Percentiles rank a stretch among this genome's conserved stretches.
Conservation (phyloP, 2,888 invertebrate species). For the Mallateleia sp. region DNA sequence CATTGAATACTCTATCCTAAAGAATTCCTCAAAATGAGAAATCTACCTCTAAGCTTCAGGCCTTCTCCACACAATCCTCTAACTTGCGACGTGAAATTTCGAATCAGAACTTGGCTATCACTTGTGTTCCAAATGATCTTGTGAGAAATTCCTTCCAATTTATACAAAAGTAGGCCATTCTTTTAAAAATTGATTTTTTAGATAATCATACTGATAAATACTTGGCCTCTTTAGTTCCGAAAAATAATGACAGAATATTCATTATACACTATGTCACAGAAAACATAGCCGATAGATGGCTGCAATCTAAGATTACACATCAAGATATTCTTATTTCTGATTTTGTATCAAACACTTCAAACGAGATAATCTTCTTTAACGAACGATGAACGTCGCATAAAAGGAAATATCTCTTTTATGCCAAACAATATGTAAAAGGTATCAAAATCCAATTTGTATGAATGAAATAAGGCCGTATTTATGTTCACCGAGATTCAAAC, state of each 20-base stretch:
- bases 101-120: no score
- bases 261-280: neutral
- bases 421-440: neutral
- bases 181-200: neutral
- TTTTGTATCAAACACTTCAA: neutral
- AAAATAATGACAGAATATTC: neutral
- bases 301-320: neutral
- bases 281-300: neutral
- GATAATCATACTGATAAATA: slow-evolving; percentile 13
- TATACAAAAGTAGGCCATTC: no score
- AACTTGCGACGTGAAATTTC: no score
- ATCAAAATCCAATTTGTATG: neutral
- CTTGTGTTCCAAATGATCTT: no score
- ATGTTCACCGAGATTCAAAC: no score
- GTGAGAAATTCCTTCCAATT: no score
- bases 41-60: no score
- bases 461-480: slow-evolving; percentile 4
- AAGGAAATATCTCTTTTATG: neutral
- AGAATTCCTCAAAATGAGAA: no score
- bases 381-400: neutral
- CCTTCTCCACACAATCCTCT: no score
- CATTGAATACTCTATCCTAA: no score
- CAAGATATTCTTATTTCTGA: neutral
- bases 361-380: neutral
- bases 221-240: neutral